phyloP scores from a whole-genome alignment of 2,888 invertebrate genomes.

The Hydropsyche betteni region DNA sequence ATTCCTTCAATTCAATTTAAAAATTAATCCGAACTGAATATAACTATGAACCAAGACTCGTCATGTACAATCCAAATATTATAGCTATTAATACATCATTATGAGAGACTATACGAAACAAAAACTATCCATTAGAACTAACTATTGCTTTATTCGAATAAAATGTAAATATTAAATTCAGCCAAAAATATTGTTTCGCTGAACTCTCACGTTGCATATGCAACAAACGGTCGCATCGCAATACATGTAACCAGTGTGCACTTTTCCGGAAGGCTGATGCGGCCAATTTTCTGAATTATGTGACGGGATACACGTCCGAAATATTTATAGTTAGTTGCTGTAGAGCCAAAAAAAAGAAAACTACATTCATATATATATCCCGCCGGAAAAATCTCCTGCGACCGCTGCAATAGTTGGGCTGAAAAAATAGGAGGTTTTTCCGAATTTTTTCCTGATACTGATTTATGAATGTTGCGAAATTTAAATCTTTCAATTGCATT shows the following conservation, averaged over 20 bases:
- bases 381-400: neutral
- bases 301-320: slow-evolving; percentile 23
- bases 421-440: no score
- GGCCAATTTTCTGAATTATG: slow-evolving; percentile 29
- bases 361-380: neutral
- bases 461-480: no score
- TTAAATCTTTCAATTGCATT: no score
- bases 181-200: slow-evolving; percentile 16
- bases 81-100: no score
- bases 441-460: no score
- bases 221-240: slow-evolving; percentile 17
- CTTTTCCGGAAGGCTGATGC: slow-evolving; percentile 30
- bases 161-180: slow-evolving; percentile 24
- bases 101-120: no score
- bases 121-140: no score
- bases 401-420: neutral
- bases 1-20: no score
- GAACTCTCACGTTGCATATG: slow-evolving; percentile 23
- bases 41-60: no score
- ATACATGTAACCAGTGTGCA: neutral
- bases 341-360: slow-evolving; percentile 4
- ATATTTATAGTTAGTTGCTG: slow-evolving; percentile 25
- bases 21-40: no score
- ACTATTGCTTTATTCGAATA: neutral
- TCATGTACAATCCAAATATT: no score